Percentiles rank a stretch among this genome's conserved stretches.
Conservation (phyloP, 2,888 invertebrate genomes). For the Agrenia bidenticulata region DNA sequence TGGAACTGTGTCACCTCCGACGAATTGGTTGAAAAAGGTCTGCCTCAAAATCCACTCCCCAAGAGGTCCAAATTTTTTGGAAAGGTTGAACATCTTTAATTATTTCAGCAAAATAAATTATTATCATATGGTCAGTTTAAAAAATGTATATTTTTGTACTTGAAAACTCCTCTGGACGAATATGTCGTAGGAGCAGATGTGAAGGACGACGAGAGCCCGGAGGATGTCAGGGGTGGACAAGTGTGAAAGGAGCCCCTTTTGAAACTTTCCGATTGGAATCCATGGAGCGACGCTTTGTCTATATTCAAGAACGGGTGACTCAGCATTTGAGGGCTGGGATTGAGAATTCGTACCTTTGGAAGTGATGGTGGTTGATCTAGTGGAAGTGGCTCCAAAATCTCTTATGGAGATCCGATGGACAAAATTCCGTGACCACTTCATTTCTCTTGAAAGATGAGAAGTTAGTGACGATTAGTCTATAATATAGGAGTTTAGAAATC, state of each 20-base stretch:
- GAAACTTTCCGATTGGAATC: slow-evolving; percentile 42
- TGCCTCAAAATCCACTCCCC: slow-evolving; percentile 54
- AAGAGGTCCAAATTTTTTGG: slow-evolving; percentile 53
- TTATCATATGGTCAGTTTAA: not conserved
- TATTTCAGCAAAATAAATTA: not conserved
- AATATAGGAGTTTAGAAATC: too few relatives aligned
- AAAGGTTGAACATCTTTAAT: slow-evolving; percentile 47
- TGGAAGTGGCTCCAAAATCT: too few relatives aligned
- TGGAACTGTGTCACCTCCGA: slow-evolving; percentile 56
- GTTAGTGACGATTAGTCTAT: too few relatives aligned
- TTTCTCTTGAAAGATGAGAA: too few relatives aligned
- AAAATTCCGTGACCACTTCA: too few relatives aligned
- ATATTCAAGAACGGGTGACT: too few relatives aligned
- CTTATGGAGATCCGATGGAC: too few relatives aligned
- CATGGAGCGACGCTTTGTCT: not conserved
- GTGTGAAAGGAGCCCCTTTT: slow-evolving; percentile 51
- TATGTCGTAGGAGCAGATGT: slow-evolving; percentile 56
- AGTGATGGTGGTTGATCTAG: too few relatives aligned
- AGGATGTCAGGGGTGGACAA: slow-evolving; percentile 56
- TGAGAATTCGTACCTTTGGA: too few relatives aligned
- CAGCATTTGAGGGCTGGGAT: too few relatives aligned
- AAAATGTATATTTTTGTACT: slow-evolving; percentile 52
- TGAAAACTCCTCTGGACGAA: slow-evolving; percentile 58
- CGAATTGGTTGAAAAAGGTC: slow-evolving; percentile 59
- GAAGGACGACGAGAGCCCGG: slow-evolving; percentile 58